A percentile compares a stretch with the other conserved stretches of the same genome.
These are phyloP conservation scores for Netelia virgata DNA, from an alignment of 2,888 invertebrate species.

Conservation along the genomic window DNA sequence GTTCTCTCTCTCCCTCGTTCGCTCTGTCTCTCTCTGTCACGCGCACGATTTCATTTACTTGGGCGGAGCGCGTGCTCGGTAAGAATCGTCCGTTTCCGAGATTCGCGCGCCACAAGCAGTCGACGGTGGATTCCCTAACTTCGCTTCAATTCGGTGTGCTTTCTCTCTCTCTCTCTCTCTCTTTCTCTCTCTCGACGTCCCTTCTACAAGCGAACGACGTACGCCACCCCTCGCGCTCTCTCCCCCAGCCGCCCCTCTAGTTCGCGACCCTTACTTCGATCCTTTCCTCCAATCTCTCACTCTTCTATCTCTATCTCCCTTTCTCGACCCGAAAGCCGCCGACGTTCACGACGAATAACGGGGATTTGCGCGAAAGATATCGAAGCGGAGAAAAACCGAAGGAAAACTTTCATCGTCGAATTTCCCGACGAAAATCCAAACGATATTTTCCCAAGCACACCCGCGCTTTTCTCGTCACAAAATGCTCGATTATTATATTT, in stretches of 20 bases:
- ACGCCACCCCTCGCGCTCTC: constrained; percentile 42
- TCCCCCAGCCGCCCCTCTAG: constrained; percentile 48
- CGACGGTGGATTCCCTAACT: constrained; percentile 62
- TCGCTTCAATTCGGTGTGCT: constrained; percentile 15
- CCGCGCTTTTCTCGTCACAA: not conserved
- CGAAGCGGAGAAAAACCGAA: not conserved
- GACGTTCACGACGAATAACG: not conserved
- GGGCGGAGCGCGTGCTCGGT: constrained; percentile 70
- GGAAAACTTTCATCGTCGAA: not conserved
- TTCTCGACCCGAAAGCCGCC: not conserved
- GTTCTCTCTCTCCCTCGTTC: constrained; percentile 42
- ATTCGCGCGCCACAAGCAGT: constrained; percentile 55
- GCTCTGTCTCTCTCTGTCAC: constrained; percentile 50
- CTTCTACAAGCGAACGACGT: constrained; percentile 25
- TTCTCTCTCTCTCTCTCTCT: constrained; percentile 33
- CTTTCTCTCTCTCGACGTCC: constrained; percentile 34
- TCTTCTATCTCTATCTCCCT: constrained; percentile 27
- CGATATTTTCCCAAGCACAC: not conserved
- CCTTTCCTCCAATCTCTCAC: constrained; percentile 53
- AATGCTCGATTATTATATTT: not conserved
- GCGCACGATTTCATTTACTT: constrained; percentile 69
- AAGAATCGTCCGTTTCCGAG: constrained; percentile 69
- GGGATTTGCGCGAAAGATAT: constrained; percentile 4
- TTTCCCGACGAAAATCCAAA: constrained; percentile 3
- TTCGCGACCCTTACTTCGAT: constrained; percentile 59